A percentile compares a stretch with the other conserved stretches of the same genome.
These are phyloP conservation scores for Ectemnius lituratus DNA, from an alignment of 2,888 invertebrate genomes.

Conservation along the genomic window DNA sequence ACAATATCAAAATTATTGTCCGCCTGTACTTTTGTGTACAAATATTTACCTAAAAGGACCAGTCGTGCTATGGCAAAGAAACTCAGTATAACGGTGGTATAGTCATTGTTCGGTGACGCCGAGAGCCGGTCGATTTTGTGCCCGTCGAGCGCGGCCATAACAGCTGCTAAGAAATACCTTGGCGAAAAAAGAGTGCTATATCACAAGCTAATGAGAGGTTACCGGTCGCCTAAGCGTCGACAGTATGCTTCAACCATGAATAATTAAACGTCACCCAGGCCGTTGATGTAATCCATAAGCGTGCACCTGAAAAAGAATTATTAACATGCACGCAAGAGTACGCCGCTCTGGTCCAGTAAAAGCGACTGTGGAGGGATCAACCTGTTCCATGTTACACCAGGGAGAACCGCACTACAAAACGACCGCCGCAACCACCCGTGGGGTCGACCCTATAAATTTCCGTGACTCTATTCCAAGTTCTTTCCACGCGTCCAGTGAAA, in stretches of 20 bases:
- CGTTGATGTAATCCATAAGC: conserved; percentile 53
- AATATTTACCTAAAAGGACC: no score
- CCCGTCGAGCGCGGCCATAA: conserved; percentile 43
- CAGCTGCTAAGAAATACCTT: conserved; percentile 51
- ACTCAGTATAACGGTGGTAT: no score
- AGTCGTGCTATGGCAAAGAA: no score
- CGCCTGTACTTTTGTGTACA: no score
- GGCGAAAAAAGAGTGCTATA: conserved; percentile 31
- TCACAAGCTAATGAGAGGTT: conserved; percentile 55
- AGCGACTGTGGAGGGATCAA: conserved; percentile 34
- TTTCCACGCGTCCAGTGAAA: no score
- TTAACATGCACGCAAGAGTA: conserved; percentile 57
- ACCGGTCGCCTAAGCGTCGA: conserved; percentile 50
- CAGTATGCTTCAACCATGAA: conserved; percentile 49
- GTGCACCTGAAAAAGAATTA: conserved; percentile 69
- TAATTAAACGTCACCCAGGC: conserved; percentile 53
- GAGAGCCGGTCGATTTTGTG: conserved; percentile 55
- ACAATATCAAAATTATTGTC: no score
- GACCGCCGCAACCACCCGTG: conserved; percentile 37
- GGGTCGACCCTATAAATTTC: conserved; percentile 17
- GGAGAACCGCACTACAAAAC: conserved; percentile 15
- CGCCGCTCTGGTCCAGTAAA: conserved; percentile 31
- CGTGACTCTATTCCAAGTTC: conserved; percentile 3
- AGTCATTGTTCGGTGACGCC: no score
- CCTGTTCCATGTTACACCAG: conserved; percentile 6